Conservation (phyloP, 2,113 vertebrate species). For the Ramphastos sulfuratus region DNA sequence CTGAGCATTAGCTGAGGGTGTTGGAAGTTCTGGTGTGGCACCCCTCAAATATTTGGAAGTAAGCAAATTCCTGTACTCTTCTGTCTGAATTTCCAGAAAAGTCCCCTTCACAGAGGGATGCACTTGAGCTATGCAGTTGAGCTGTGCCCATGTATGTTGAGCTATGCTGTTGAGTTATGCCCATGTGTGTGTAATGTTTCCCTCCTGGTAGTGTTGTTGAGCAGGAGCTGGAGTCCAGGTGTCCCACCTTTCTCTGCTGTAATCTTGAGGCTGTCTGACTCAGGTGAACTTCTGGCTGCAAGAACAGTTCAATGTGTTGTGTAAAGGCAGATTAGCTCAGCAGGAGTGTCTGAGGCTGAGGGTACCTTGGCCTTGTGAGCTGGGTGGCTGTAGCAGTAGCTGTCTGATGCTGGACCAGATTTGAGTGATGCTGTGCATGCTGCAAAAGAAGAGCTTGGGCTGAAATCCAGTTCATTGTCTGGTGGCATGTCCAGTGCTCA, state of each 20-base stretch:
- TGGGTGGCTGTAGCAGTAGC: background rate
- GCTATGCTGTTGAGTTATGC: too few relatives aligned
- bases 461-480: background rate
- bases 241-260: background rate
- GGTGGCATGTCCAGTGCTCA: fast-evolving
- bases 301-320: constrained; percentile 26
- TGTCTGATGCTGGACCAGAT: background rate
- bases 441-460: background rate
- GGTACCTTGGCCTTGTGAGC: background rate
- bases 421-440: fast-evolving
- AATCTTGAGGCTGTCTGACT: background rate
- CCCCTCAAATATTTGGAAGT: background rate
- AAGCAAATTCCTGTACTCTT: background rate
- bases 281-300: background rate
- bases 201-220: background rate
- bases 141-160: too few relatives aligned
- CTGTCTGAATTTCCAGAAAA: background rate
- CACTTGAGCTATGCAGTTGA: too few relatives aligned
- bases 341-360: background rate
- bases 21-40: background rate
- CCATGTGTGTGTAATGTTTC: background rate
- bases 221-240: background rate
- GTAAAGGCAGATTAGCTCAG: background rate
- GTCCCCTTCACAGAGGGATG: background rate
- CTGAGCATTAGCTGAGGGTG: background rate